phyloP scores from a whole-genome alignment of 1,140 invertebrate species.

The Cecropterus lyciades region DNA sequence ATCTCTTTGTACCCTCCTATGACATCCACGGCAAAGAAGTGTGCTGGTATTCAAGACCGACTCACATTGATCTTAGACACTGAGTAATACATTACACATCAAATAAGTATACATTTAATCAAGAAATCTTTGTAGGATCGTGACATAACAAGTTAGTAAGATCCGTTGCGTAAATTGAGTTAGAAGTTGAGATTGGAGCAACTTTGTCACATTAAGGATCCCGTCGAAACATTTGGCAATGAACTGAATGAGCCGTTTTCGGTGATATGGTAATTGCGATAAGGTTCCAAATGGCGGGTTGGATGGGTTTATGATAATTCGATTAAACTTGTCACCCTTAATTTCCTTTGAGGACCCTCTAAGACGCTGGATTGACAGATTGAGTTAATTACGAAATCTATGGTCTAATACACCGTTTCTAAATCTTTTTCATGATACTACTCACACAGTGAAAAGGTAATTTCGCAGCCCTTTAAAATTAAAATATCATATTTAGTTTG shows the following conservation, averaged over 20 bases:
- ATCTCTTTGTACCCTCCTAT: no score
- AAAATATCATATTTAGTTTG: no score
- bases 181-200: constrained; percentile 10
- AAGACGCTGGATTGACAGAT: neutral
- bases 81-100: neutral
- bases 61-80: no score
- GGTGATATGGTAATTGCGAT: constrained; percentile 14
- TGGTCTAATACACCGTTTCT: no score
- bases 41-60: no score
- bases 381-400: neutral
- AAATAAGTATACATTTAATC: constrained; percentile 3
- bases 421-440: no score
- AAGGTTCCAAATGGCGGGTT: constrained; percentile 17
- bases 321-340: neutral
- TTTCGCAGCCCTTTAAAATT: no score
- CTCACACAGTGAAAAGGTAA: no score
- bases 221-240: constrained; percentile 16
- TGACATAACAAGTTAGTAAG: constrained; percentile 10
- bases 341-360: neutral
- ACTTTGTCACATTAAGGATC: constrained; percentile 18
- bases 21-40: no score
- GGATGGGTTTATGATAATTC: constrained; percentile 15
- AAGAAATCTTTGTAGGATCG: constrained; percentile 20
- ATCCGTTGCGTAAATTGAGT: constrained; percentile 12
- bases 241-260: constrained; percentile 12